phyloP scores from a whole-genome alignment of 2,113 vertebrate species.

The Gnathonemus longibarbis region DNA sequence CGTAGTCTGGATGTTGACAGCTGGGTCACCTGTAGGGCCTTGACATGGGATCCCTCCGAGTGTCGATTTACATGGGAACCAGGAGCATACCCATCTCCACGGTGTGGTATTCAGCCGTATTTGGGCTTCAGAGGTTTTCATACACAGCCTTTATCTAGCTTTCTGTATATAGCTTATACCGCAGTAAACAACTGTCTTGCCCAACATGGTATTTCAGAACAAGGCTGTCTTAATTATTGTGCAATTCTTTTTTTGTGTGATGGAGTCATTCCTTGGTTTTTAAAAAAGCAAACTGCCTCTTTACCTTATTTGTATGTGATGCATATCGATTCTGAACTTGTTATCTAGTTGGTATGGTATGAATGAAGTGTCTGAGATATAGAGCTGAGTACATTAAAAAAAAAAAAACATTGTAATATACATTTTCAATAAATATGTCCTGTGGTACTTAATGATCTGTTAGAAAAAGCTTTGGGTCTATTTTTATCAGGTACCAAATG shows the following conservation, averaged over 20 bases:
- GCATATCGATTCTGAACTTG: constrained; percentile 72
- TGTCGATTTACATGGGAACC: neutral
- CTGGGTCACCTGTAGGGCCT: neutral
- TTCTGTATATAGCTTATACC: neutral
- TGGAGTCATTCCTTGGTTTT: constrained; percentile 61
- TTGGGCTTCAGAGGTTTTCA: no score
- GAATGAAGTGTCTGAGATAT: constrained; percentile 73
- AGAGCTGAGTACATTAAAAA: constrained; percentile 4
- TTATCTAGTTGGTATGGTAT: constrained; percentile 69
- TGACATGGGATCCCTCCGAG: neutral
- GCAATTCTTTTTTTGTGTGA: constrained; percentile 64
- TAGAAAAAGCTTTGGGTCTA: constrained; percentile 7
- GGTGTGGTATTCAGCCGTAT: neutral
- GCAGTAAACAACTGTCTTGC: neutral
- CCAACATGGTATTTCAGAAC: constrained; percentile 6
- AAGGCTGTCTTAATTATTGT: constrained; percentile 62
- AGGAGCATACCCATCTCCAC: neutral
- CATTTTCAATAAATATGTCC: constrained; percentile 95
- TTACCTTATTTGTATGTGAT: constrained; percentile 34
- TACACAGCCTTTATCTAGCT: neutral
- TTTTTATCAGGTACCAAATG: neutral
- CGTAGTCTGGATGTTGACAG: neutral
- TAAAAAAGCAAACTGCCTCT: constrained; percentile 61
- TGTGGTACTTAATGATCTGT: constrained; percentile 49
- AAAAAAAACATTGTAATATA: constrained; percentile 69